Conservation (phyloP, 2,888 invertebrate genomes). For the Globia sparganii region DNA sequence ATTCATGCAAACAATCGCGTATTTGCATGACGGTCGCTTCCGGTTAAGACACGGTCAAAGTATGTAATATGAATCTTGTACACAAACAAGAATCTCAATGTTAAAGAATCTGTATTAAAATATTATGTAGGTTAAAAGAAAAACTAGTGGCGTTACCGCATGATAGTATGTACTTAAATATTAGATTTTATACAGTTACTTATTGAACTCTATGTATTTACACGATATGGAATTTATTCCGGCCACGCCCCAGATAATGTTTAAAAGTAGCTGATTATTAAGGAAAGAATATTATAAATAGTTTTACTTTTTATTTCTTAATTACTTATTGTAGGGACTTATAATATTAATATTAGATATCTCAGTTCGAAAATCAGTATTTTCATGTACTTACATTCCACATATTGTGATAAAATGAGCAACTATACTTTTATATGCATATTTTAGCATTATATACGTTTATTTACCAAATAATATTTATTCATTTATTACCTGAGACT, state of each 20-base stretch:
- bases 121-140: not conserved
- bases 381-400: constrained; percentile 52
- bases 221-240: constrained; percentile 22
- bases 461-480: constrained; percentile 10
- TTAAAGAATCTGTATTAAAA: constrained; percentile 5
- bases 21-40: not conserved
- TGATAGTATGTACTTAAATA: constrained; percentile 6
- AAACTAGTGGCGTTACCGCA: not conserved
- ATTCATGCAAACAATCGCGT: not conserved
- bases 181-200: not conserved
- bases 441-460: constrained; percentile 8
- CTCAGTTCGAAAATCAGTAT: constrained; percentile 24
- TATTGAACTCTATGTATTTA: constrained; percentile 1
- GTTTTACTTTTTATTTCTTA: not conserved
- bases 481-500: constrained; percentile 33
- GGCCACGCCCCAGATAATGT: constrained; percentile 50
- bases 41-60: not conserved
- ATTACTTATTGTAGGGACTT: no score
- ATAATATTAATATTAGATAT: no score
- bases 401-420: constrained; percentile 29
- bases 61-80: constrained; percentile 14
- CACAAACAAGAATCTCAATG: constrained; percentile 34
- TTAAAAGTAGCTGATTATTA: constrained; percentile 10
- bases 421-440: constrained; percentile 1
- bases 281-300: constrained; percentile 9